These are phyloP conservation scores for Lycodopsis pacificus DNA, from an alignment of 2,797 vertebrate species.

Conservation along the genomic window DNA sequence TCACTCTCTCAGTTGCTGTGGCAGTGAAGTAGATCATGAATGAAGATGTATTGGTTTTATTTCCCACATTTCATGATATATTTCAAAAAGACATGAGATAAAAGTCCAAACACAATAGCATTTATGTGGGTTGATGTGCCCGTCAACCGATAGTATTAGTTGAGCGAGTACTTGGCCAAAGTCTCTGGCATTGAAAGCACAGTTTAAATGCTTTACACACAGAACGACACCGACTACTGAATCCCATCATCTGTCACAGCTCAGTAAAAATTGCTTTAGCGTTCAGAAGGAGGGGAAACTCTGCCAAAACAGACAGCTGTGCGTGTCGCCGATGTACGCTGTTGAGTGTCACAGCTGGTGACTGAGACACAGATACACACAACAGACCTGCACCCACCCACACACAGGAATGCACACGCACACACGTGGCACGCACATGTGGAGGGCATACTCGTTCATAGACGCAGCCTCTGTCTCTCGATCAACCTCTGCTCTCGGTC, in stretches of 20 bases:
- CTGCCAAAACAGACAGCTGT: constrained; percentile 79
- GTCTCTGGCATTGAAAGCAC: constrained; percentile 63
- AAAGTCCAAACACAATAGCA: constrained; percentile 2
- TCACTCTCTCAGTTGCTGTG: not conserved
- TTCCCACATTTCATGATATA: not conserved
- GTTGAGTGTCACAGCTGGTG: constrained; percentile 76
- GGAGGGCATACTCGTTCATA: constrained; percentile 43
- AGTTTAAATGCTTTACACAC: constrained; percentile 69
- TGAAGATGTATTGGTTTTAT: constrained; percentile 18
- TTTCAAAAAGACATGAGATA: not conserved
- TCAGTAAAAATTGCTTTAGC: constrained; percentile 73
- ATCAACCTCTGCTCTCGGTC: constrained; percentile 50
- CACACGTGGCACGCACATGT: constrained; percentile 55
- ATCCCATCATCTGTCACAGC: constrained; percentile 78
- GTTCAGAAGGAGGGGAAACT: constrained; percentile 59
- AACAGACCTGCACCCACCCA: constrained; percentile 24
- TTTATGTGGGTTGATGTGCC: constrained; percentile 26
- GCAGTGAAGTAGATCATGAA: constrained; percentile 6
- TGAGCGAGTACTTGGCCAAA: constrained; percentile 56
- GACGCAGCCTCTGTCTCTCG: constrained; percentile 41
- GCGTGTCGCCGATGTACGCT: constrained; percentile 61
- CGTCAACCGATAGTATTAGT: constrained; percentile 43
- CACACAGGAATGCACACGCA: constrained; percentile 17
- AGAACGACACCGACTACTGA: constrained; percentile 76
- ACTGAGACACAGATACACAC: constrained; percentile 52